Percentiles rank a stretch among this genome's conserved stretches.
Conservation (phyloP, 2,113 vertebrate genomes). For the Sphaerodactylus townsendi region DNA sequence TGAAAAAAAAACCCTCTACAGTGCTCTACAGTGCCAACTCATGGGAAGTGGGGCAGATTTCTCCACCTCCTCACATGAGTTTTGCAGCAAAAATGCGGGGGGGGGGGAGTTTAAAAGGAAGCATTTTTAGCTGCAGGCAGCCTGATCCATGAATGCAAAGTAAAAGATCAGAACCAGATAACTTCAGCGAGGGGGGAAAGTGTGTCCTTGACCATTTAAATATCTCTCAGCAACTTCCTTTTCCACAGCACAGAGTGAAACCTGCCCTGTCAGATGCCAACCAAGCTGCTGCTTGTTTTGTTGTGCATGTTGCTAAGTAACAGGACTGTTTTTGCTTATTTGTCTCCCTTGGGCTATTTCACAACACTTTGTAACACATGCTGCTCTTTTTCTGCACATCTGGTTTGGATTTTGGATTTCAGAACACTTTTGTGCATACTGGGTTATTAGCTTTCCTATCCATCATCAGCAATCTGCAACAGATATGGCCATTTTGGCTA, state of each 20-base stretch:
- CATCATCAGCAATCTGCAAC: conserved; percentile 66
- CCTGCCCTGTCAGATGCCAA: conserved; percentile 70
- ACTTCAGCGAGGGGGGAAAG: conserved; percentile 15
- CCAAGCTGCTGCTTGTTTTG: conserved; percentile 78
- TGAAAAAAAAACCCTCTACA: background rate
- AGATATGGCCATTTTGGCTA: conserved; percentile 24
- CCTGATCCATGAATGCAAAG: background rate
- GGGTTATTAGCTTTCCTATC: conserved; percentile 70
- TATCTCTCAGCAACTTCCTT: conserved; percentile 55
- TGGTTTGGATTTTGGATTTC: conserved; percentile 80
- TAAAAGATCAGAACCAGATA: conserved; percentile 48
- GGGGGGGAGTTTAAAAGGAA: background rate
- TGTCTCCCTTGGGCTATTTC: conserved; percentile 82
- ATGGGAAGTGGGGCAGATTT: background rate
- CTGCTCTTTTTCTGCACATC: conserved; percentile 76
- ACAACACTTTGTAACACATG: conserved; percentile 79
- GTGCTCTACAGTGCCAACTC: background rate
- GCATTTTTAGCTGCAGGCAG: background rate
- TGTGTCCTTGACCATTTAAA: conserved; percentile 50
- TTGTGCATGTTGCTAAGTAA: conserved; percentile 77
- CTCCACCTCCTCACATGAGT: background rate
- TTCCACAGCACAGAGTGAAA: conserved; percentile 64
- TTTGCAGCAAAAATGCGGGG: background rate
- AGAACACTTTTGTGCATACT: conserved; percentile 69
- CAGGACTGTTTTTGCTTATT: conserved; percentile 83